Percentiles rank a stretch among this genome's conserved stretches.
Evolutionary conservation across 2,888 invertebrate genomes (phyloP).

Genomic region (Lissonota sp.): DNA sequence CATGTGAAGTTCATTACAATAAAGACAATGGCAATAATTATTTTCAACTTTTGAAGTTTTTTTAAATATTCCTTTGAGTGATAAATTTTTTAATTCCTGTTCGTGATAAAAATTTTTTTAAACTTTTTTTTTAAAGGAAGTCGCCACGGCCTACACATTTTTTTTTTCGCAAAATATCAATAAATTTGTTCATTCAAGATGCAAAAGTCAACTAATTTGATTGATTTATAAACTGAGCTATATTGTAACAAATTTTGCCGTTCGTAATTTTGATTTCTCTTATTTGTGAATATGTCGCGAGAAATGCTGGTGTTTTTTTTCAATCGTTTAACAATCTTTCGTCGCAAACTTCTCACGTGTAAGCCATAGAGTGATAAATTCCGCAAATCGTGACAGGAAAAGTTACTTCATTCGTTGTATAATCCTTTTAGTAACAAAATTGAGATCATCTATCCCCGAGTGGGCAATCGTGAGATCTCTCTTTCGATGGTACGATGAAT

Average conservation of each 20-base stretch:
- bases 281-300: background rate
- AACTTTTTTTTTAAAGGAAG: too few species aligned
- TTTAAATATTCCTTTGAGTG: too few species aligned
- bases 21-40: too few species aligned
- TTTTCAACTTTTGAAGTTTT: too few species aligned
- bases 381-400: background rate
- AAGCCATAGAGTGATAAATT: background rate
- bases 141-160: too few species aligned
- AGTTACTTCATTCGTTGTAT: background rate
- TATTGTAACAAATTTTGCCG: conserved; percentile 22
- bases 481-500: conserved; percentile 49
- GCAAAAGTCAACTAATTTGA: too few species aligned
- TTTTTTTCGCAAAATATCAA: too few species aligned
- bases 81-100: too few species aligned
- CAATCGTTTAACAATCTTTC: background rate
- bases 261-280: background rate
- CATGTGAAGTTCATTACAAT: too few species aligned
- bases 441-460: conserved; percentile 77
- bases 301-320: background rate
- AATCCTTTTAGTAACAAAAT: conserved; percentile 77
- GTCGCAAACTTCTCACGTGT: background rate
- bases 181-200: too few species aligned
- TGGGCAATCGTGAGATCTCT: conserved; percentile 76
- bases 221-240: too few species aligned
- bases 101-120: too few species aligned